Conservation (phyloP, 1,140 invertebrate genomes). For the Halictus rubicundus region DNA sequence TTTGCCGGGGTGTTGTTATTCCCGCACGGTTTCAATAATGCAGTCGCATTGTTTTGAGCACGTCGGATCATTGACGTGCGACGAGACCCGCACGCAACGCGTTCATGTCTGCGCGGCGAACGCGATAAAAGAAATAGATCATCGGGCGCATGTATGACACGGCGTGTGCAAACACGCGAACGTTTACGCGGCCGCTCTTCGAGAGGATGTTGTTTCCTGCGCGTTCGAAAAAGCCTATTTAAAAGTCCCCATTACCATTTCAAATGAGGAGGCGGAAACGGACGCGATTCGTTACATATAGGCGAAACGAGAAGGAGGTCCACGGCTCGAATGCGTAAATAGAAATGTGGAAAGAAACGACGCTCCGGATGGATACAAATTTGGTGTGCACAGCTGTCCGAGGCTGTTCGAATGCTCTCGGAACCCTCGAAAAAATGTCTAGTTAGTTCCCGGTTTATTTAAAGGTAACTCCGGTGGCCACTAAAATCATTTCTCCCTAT, state of each 20-base stretch:
- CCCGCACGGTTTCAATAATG: too few species aligned
- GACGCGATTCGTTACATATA: conserved; percentile 42
- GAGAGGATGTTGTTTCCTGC: conserved; percentile 4
- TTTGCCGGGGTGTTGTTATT: too few species aligned
- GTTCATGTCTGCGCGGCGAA: not conserved
- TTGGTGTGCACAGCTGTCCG: not conserved
- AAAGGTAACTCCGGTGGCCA: too few species aligned
- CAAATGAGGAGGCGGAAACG: conserved; percentile 40
- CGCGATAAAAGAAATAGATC: not conserved
- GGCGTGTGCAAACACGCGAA: too few species aligned
- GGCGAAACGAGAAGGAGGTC: conserved; percentile 22
- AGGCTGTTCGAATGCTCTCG: not conserved
- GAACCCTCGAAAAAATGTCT: not conserved
- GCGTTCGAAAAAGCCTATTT: conserved; percentile 18
- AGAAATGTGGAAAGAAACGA: conserved; percentile 31
- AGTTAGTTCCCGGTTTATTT: too few species aligned
- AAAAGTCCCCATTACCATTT: conserved; percentile 40
- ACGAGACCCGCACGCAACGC: too few species aligned
- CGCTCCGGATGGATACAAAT: not conserved
- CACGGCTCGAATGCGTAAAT: conserved; percentile 31
- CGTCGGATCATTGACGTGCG: too few species aligned
- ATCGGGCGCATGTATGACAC: not conserved
- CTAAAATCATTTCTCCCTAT: too few species aligned
- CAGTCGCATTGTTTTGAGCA: too few species aligned
- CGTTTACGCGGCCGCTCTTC: not conserved